Conservation (phyloP, 2,888 invertebrate species). For the Caenorhabditis uteleia region DNA sequence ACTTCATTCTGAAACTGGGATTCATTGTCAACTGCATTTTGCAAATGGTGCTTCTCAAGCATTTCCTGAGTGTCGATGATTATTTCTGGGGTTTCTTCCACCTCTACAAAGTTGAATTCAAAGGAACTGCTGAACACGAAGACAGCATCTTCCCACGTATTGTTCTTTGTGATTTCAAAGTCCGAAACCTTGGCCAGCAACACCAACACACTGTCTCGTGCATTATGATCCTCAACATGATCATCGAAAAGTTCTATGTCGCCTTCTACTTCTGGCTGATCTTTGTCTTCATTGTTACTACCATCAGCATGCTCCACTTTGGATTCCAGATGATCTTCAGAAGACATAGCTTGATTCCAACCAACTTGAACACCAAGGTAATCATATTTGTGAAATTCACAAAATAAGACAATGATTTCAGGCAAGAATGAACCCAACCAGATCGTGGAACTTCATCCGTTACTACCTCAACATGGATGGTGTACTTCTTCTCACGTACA, state of each 20-base stretch:
- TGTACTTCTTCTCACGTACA: slow-evolving; percentile 25
- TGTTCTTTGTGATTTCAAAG: slow-evolving; percentile 32
- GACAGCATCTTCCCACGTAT: slow-evolving; percentile 36
- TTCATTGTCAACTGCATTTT: slow-evolving; percentile 26
- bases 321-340: slow-evolving; percentile 30
- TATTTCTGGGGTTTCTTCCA: slow-evolving; percentile 39
- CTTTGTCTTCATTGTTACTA: slow-evolving; percentile 24
- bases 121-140: slow-evolving; percentile 34
- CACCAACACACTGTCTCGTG: slow-evolving; percentile 39
- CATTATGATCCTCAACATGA: slow-evolving; percentile 35
- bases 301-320: slow-evolving; percentile 21
- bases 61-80: slow-evolving; percentile 30
- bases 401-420: slow-evolving; percentile 5
- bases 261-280: slow-evolving; percentile 39
- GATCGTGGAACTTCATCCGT: slow-evolving; percentile 22
- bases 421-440: slow-evolving; percentile 27
- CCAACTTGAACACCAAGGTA: slow-evolving; percentile 31
- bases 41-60: slow-evolving; percentile 29
- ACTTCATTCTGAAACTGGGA: slow-evolving; percentile 28
- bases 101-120: slow-evolving; percentile 35
- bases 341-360: slow-evolving; percentile 34
- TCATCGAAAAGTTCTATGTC: slow-evolving; percentile 35
- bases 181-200: slow-evolving; percentile 33
- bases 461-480: slow-evolving; percentile 29
- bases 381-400: not conserved